A percentile compares a stretch with the other conserved stretches of the same genome.
Conservation (phyloP, 2,113 vertebrate genomes). For the Cyphomyrus plagiostoma region DNA sequence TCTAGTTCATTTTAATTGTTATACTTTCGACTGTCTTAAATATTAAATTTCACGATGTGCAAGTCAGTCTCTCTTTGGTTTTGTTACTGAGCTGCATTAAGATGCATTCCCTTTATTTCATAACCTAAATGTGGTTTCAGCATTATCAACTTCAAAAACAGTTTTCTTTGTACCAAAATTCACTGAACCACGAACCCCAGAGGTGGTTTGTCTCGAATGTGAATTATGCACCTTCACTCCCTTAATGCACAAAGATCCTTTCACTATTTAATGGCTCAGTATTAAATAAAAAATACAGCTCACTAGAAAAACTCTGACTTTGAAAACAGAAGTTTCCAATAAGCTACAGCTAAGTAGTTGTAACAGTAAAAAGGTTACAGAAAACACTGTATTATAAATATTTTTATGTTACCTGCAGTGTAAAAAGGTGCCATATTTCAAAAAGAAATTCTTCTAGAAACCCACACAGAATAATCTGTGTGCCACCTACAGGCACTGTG, state of each 20-base stretch:
- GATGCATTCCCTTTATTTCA: neutral
- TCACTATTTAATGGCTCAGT: neutral
- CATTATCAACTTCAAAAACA: neutral
- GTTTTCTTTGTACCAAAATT: neutral
- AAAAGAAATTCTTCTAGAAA: too few relatives aligned
- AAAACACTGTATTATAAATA: too few relatives aligned
- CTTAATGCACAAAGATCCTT: neutral
- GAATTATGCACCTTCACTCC: neutral
- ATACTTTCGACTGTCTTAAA: neutral
- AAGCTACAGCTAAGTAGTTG: too few relatives aligned
- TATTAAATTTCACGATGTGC: neutral
- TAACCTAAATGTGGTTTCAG: neutral
- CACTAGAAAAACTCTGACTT: neutral
- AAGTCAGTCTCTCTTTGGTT: neutral
- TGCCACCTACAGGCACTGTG: neutral
- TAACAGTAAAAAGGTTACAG: too few relatives aligned
- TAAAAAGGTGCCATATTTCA: too few relatives aligned
- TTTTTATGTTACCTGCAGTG: too few relatives aligned
- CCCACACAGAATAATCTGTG: slow-evolving; percentile 5
- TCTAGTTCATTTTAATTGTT: neutral
- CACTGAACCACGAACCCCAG: neutral
- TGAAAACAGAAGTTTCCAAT: too few relatives aligned
- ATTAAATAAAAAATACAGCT: neutral
- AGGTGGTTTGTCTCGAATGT: neutral
- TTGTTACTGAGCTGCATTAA: neutral